Conservation (phyloP, 2,113 vertebrate species). For the Stigmatopora argus region DNA sequence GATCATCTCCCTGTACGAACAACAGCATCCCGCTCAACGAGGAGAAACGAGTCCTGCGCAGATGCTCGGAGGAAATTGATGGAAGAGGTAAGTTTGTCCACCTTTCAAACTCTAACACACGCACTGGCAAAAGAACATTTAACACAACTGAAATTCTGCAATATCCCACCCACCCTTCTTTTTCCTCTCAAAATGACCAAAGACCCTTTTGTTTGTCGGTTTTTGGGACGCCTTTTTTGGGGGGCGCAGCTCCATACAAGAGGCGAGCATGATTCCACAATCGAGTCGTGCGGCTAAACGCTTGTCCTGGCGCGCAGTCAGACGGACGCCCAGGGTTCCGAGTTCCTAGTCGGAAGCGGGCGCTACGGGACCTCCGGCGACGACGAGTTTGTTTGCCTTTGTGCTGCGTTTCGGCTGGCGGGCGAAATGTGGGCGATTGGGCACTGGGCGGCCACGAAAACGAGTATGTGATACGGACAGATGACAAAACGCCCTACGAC, state of each 20-base stretch:
- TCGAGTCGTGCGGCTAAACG: not conserved
- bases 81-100: constrained; percentile 8
- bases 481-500: constrained; percentile 11
- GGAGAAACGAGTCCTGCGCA: constrained; percentile 76
- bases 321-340: not conserved
- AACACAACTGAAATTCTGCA: constrained; percentile 38
- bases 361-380: not conserved
- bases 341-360: not conserved
- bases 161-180: not conserved
- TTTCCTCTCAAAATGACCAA: constrained; percentile 7
- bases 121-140: constrained; percentile 45
- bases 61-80: constrained; percentile 41
- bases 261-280: not conserved
- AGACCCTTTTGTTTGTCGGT: not conserved
- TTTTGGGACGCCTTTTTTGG: not conserved
- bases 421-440: not conserved
- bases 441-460: not conserved
- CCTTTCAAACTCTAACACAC: not conserved
- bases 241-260: too few species aligned
- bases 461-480: not conserved
- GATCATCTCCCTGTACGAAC: constrained; percentile 70
- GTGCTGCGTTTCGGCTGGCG: not conserved
- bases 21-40: constrained; percentile 56
- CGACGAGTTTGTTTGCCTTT: not conserved
- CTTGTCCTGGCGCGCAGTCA: constrained; percentile 17